These are phyloP conservation scores for Syrmaticus mikado DNA, from an alignment of 2,113 vertebrate genomes.

Conservation along the genomic window DNA sequence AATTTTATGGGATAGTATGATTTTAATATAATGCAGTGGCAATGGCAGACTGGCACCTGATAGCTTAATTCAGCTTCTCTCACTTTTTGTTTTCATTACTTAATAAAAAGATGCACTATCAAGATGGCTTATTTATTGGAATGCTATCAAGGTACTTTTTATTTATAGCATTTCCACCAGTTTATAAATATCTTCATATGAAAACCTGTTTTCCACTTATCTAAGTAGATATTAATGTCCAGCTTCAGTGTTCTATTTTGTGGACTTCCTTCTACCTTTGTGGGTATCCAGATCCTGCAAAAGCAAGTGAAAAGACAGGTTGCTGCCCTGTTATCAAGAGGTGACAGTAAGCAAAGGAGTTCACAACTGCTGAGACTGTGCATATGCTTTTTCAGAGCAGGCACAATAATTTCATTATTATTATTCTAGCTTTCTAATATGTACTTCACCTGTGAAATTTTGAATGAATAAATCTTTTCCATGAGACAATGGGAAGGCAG, in stretches of 20 bases:
- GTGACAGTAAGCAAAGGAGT: background rate
- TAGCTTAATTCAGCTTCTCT: background rate
- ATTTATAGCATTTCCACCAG: background rate
- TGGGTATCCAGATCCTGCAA: background rate
- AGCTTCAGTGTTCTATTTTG: background rate
- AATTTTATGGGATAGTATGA: background rate
- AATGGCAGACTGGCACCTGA: background rate
- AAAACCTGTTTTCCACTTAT: background rate
- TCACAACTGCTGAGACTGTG: background rate
- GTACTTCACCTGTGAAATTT: background rate
- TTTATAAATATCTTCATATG: background rate
- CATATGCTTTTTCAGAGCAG: background rate
- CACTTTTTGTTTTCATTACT: background rate
- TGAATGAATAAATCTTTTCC: background rate
- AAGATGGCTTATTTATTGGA: background rate
- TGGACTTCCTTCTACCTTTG: background rate
- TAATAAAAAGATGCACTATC: background rate
- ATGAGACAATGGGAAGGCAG: accelerated
- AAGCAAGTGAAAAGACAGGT: background rate
- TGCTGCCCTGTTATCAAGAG: background rate
- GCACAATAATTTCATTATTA: background rate
- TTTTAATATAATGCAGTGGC: background rate
- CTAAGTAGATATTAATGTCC: background rate
- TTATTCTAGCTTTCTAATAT: background rate
- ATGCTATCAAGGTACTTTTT: background rate